phyloP scores from a whole-genome alignment of 1,140 invertebrate species.

The Dryas iulia region DNA sequence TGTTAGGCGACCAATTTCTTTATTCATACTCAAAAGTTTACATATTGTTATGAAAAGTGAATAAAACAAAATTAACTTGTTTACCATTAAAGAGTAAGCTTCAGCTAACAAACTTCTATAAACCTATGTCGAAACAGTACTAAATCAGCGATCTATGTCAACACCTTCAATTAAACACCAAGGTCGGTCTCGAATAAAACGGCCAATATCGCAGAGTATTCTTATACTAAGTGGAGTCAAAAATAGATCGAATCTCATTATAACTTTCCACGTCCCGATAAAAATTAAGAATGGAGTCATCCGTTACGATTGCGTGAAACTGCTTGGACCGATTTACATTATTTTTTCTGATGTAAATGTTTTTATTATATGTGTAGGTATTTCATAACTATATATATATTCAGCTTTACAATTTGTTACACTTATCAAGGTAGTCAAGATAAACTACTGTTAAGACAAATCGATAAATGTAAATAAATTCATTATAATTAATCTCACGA shows the following conservation, averaged over 20 bases:
- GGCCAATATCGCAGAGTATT: conserved; percentile 54
- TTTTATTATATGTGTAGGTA: background rate
- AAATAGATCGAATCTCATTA: conserved; percentile 73
- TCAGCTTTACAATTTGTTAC: no score
- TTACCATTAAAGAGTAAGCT: background rate
- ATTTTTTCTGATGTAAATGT: background rate
- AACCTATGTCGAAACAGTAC: conserved; percentile 43
- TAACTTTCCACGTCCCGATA: conserved; percentile 64
- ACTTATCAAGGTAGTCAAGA: no score
- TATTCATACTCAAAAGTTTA: no score
- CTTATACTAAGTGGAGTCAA: conserved; percentile 63
- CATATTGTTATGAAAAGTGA: background rate
- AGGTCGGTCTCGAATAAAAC: conserved; percentile 59
- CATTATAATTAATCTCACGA: no score
- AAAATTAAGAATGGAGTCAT: conserved; percentile 72
- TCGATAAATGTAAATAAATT: no score
- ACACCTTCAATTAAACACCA: conserved; percentile 74
- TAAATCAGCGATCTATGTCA: conserved; percentile 71
- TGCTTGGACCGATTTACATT: conserved; percentile 26
- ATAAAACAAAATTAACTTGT: background rate
- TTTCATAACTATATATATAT: no score
- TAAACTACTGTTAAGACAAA: no score
- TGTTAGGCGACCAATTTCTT: no score
- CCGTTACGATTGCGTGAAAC: conserved; percentile 51
- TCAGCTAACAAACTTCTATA: no score